These are phyloP conservation scores for Athalia rosae DNA, from an alignment of 2,888 invertebrate genomes.

Conservation along the genomic window DNA sequence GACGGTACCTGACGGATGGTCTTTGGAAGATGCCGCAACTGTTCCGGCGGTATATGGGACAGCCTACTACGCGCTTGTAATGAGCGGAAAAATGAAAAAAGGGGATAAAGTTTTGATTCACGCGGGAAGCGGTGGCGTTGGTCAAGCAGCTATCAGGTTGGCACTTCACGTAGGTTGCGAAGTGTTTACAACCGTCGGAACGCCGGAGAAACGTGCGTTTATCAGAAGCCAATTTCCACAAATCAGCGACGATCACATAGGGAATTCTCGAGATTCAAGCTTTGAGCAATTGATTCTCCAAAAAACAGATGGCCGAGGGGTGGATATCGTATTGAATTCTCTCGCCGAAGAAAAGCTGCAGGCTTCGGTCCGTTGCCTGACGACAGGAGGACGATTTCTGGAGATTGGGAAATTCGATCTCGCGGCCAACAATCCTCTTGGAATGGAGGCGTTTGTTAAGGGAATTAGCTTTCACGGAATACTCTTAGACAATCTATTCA, in stretches of 20 bases:
- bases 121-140: slow-evolving; percentile 80
- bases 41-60: slow-evolving; percentile 87
- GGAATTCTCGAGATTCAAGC: slow-evolving; percentile 77
- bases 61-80: slow-evolving; percentile 64
- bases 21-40: slow-evolving; percentile 84
- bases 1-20: slow-evolving; percentile 84
- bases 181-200: slow-evolving; percentile 80
- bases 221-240: slow-evolving; percentile 77
- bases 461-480: slow-evolving; percentile 87
- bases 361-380: slow-evolving; percentile 80
- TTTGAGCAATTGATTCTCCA: slow-evolving; percentile 48
- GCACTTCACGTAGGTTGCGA: slow-evolving; percentile 77
- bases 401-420: slow-evolving; percentile 93
- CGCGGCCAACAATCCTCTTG: slow-evolving; percentile 79
- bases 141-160: slow-evolving; percentile 83
- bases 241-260: slow-evolving; percentile 82
- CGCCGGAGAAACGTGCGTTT: slow-evolving; percentile 75
- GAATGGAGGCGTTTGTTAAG: slow-evolving; percentile 81
- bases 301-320: slow-evolving; percentile 39
- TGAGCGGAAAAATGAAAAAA: slow-evolving; percentile 65
- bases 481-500: slow-evolving; percentile 83
- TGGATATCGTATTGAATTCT: background rate
- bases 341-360: slow-evolving; percentile 93
- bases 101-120: slow-evolving; percentile 75
- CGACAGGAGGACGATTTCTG: slow-evolving; percentile 81